Base-by-base conservation (phyloP, 2,797 vertebrate species). In the Cyprinella venusta region DNA sequence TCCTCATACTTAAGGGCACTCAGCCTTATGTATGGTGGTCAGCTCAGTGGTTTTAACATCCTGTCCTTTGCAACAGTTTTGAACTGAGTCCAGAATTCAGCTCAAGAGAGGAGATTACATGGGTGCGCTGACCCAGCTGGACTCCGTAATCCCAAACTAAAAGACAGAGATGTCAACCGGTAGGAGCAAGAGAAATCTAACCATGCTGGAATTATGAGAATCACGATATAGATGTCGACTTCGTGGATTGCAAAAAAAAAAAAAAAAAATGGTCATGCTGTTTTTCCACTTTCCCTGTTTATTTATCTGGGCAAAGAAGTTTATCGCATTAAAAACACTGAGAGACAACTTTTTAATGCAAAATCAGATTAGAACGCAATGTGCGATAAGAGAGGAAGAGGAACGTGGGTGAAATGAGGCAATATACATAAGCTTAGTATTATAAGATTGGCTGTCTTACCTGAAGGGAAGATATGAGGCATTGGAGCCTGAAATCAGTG, bases 401-500 rank as follows among this genome's bases (percentile, higher is more conserved):
- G 19, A 36, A 19, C 70, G 42, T 8, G 7, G 42, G 42, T 40
- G n/a, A 76, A 82, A 67, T 45, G 0, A 82, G 36, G 16, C 2
- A 19, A 38, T 16, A 42, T 59, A 63, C 36, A 71, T 48, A 15
- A 19, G 16, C 48, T 33, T 33, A 33, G 30, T 33, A 33, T 33
- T 33, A 33, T 33, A 33, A 33, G 30, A 2, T 33, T 33, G 10
- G 30, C 18, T 1, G 0, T 75, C 92, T 91, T 90, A 99, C 98
- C 98, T 98, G 96, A 99, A 99, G 9, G 98, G 96, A 88, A 98
- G 94, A 90, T 98, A 99, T 5, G 96, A 94, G 69, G 97, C 93
- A 48, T 96, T 97, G 84, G 97, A 96, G 21, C 97, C 97, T 7
- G 97, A 97, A 19, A 95, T 90, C 86, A 99, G 95, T 0, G 92